Conservation (phyloP, 2,797 vertebrate genomes). For the Urosaurus nigricauda region DNA sequence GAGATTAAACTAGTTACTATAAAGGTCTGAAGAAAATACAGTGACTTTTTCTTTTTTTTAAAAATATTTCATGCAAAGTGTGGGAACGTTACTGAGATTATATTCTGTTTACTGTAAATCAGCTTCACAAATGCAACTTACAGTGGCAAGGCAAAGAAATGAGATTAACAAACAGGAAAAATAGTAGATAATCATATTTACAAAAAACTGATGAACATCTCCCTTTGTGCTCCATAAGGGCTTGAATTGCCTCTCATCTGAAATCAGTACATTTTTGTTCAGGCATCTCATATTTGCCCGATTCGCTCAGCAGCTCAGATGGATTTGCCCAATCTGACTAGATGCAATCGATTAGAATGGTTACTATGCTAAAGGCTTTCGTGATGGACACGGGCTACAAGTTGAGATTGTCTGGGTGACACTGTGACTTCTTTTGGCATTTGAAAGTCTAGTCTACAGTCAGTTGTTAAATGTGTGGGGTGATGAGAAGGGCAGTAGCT, state of each 20-base stretch:
- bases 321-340: not conserved
- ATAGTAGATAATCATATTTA: slow-evolving; percentile 50
- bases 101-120: slow-evolving; percentile 72
- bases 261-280: slow-evolving; percentile 20
- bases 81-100: slow-evolving; percentile 65
- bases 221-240: slow-evolving; percentile 24
- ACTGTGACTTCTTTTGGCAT: not conserved
- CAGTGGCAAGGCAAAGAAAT: slow-evolving; percentile 64
- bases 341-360: not conserved
- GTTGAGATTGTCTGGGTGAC: not conserved
- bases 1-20: slow-evolving; percentile 69
- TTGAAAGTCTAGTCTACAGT: not conserved
- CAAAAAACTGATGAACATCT: slow-evolving; percentile 36
- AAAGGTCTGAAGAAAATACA: slow-evolving; percentile 65
- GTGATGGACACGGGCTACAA: not conserved
- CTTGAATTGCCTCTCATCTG: slow-evolving; percentile 37
- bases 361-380: not conserved
- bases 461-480: not conserved
- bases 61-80: slow-evolving; percentile 51
- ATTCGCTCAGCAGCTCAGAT: slow-evolving; percentile 4
- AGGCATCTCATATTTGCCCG: not conserved
- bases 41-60: slow-evolving; percentile 47
- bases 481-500: not conserved
- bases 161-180: slow-evolving; percentile 65
- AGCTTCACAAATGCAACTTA: slow-evolving; percentile 62